Conservation (phyloP, 2,113 vertebrate genomes). For the Cyprinus carpio region DNA sequence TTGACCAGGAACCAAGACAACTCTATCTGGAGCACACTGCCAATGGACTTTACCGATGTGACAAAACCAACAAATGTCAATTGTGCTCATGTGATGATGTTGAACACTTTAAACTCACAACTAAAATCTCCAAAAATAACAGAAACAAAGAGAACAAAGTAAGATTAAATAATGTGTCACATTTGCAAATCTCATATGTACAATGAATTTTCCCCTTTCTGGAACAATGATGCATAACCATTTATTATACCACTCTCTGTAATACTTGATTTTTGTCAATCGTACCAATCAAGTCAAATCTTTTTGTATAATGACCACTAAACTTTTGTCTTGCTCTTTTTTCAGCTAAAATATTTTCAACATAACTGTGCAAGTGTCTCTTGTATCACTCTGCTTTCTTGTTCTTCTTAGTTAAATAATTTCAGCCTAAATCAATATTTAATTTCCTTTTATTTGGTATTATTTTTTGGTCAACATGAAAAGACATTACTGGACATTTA, state of each 20-base stretch:
- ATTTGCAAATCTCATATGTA: background rate
- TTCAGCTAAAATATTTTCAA: no score
- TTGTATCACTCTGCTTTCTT: background rate
- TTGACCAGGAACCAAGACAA: background rate
- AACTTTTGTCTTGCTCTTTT: no score
- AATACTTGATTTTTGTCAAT: background rate
- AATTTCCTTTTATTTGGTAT: background rate
- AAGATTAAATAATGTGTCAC: background rate
- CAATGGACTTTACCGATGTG: slow-evolving; percentile 30
- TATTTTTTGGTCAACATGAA: background rate
- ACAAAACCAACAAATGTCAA: slow-evolving; percentile 12
- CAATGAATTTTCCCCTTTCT: background rate
- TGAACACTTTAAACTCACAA: background rate
- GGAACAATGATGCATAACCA: background rate
- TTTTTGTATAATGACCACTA: no score
- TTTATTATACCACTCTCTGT: no score
- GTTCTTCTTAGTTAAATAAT: background rate
- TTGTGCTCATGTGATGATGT: background rate
- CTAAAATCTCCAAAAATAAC: background rate
- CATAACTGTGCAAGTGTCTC: no score
- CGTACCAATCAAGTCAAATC: no score
- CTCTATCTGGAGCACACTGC: background rate
- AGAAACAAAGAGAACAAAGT: background rate
- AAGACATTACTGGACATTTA: background rate
- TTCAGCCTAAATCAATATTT: background rate